Base-by-base conservation (phyloP, 2,888 invertebrate species). In the Uropetala carovei region DNA sequence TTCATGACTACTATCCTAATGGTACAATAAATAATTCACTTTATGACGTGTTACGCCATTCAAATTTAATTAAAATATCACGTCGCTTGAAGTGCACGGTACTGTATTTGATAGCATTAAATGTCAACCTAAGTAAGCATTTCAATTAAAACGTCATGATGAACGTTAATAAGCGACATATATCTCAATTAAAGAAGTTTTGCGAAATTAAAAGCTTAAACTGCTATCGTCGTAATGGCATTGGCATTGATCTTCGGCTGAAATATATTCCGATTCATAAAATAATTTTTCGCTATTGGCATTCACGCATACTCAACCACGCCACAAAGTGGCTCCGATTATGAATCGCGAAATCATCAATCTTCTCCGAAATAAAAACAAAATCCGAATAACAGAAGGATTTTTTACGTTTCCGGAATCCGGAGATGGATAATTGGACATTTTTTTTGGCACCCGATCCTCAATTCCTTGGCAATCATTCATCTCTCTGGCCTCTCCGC, bases 391-490 rank as follows among this genome's bases (percentile, higher is more conserved):
- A 27, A 27, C 22, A 75, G 27, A 75, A 75, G 11, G 75, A 27
- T 27, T 27, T 27, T 68, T 68, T 5, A 11, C 68, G 68, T 22
- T 68, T n/a, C n/a, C 22, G 75, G 75, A 75, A 75, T 75, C 18
- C 75, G 27, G 27, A 75, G 27, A 75, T 8, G 75, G 22, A 27
- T 75, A 75, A 75, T 75, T 27, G 75, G 22, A 75, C 22, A 27
- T 75, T 75, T 75, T 22, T 75, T 75, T 11, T 75, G 75, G 75
- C 75, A 75, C 11, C 75, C 75, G 27, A 27, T 27, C 75, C 75
- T 75, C 75, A 27, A 75, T 27, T 75, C 75, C 75, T 75, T 75
- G 75, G 75, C 75, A 75, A 75, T 75, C 75, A 75, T 75, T 75
- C 75, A 75, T 75, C 27, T 68, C 75, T 11, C 43, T 43, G 43